phyloP scores from a whole-genome alignment of 2,888 invertebrate genomes.

The Drosophila mettleri region DNA sequence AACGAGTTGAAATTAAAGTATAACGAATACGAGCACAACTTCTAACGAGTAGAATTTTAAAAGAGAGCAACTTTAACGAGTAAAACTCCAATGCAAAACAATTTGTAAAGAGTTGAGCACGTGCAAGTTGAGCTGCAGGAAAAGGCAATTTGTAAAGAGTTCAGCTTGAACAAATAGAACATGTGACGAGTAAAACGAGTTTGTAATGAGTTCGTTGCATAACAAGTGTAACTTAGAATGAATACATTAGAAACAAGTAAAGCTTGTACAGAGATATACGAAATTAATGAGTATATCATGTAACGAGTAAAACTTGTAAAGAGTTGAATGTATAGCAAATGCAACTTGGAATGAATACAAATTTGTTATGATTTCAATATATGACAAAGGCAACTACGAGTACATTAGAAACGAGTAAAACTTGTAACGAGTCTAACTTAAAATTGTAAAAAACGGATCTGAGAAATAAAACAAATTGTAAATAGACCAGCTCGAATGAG shows the following conservation, averaged over 20 bases:
- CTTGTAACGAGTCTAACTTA: not conserved
- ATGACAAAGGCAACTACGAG: too few species aligned
- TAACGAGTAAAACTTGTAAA: not conserved
- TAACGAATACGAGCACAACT: constrained; percentile 7
- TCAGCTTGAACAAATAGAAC: constrained; percentile 4
- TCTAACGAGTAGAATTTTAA: not conserved
- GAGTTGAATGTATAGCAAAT: not conserved
- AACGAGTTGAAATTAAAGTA: constrained; percentile 22
- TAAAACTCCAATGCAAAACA: constrained; percentile 1
- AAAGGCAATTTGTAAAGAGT: constrained; percentile 17
- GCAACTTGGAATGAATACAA: too few species aligned
- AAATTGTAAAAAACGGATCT: not conserved
- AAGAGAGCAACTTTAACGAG: not conserved
- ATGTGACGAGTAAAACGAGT: not conserved
- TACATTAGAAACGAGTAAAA: not conserved
- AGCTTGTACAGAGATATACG: not conserved
- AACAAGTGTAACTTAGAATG: too few species aligned
- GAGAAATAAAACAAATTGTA: too few species aligned
- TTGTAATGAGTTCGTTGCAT: not conserved
- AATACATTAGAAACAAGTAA: not conserved
- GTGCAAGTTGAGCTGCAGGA: constrained; percentile 15
- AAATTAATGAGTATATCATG: not conserved
- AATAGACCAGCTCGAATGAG: not conserved
- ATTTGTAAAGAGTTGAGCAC: constrained; percentile 11
- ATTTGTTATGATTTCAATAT: too few species aligned